Conservation (phyloP, 2,888 invertebrate genomes). For the Acanthosepion esculentum region DNA sequence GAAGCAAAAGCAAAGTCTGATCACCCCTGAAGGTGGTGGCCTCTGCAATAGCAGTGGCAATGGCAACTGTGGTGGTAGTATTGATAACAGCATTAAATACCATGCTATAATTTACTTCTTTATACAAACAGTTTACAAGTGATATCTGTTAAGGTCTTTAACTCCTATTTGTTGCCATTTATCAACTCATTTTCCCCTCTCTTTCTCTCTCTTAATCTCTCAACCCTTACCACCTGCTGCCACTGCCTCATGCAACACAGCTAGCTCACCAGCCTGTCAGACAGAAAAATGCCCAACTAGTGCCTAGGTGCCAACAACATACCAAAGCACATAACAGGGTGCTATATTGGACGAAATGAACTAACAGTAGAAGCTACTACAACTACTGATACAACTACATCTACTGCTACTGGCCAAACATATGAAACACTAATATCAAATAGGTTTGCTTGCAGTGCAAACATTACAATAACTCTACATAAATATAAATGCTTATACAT, state of each 20-base stretch:
- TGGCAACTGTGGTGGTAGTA: constrained; percentile 10
- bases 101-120: background rate
- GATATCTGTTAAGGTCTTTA: background rate
- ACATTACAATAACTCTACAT: constrained; percentile 42
- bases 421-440: constrained; percentile 46
- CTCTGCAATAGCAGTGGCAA: constrained; percentile 33
- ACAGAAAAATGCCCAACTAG: constrained; percentile 37
- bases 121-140: background rate
- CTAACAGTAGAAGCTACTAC: constrained; percentile 46
- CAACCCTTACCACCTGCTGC: background rate
- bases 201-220: background rate
- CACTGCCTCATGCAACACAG: constrained; percentile 45
- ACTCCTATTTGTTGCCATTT: background rate
- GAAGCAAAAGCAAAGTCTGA: constrained; percentile 23
- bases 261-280: constrained; percentile 41
- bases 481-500: constrained; percentile 45
- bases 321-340: constrained; percentile 46
- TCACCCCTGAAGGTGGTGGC: constrained; percentile 22
- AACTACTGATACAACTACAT: constrained; percentile 41
- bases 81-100: background rate
- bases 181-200: background rate
- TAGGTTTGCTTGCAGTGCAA: constrained; percentile 47
- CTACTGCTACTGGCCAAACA: constrained; percentile 45
- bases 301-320: constrained; percentile 47
- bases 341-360: constrained; percentile 45